Evolutionary conservation across 2,888 invertebrate species (phyloP).

Genomic region (Xanthia togata): DNA sequence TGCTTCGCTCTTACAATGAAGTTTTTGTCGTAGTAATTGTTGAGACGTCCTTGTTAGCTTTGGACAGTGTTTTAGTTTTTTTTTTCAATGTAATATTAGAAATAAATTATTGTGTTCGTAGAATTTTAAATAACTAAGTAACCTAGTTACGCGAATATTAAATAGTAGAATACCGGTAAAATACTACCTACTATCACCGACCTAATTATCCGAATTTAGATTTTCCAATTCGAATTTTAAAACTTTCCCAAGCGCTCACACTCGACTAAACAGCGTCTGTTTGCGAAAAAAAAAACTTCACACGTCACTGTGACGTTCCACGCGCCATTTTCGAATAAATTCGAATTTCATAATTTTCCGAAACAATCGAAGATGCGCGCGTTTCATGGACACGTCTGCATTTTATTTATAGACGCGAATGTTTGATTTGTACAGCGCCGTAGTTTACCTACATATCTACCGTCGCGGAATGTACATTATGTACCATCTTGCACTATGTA

Average conservation of each 20-base stretch:
- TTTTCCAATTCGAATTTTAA: constrained; percentile 43
- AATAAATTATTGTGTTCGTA: not conserved
- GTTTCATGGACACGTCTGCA: constrained; percentile 84
- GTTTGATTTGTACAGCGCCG: constrained; percentile 88
- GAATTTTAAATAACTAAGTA: not conserved
- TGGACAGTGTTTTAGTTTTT: constrained; percentile 15
- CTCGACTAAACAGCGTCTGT: constrained; percentile 41
- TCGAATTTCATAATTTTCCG: constrained; percentile 70
- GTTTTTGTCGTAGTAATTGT: constrained; percentile 62
- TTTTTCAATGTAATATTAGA: not conserved
- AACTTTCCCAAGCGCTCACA: constrained; percentile 49
- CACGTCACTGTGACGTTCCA: constrained; percentile 63
- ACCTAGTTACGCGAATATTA: not conserved
- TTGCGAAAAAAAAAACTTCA: constrained; percentile 50
- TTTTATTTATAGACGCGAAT: constrained; percentile 85
- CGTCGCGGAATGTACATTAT: constrained; percentile 87
- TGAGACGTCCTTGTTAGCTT: constrained; percentile 42
- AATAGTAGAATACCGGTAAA: not conserved
- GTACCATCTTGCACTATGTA: constrained; percentile 88
- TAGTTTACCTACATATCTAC: constrained; percentile 88
- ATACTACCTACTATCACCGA: constrained; percentile 2
- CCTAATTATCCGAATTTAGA: constrained; percentile 42
- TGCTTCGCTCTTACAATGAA: constrained; percentile 46
- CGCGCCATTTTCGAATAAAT: constrained; percentile 70
- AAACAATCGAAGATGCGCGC: constrained; percentile 70